Base-by-base conservation (phyloP, 2,888 invertebrate species). In the Calephelis perditalis region DNA sequence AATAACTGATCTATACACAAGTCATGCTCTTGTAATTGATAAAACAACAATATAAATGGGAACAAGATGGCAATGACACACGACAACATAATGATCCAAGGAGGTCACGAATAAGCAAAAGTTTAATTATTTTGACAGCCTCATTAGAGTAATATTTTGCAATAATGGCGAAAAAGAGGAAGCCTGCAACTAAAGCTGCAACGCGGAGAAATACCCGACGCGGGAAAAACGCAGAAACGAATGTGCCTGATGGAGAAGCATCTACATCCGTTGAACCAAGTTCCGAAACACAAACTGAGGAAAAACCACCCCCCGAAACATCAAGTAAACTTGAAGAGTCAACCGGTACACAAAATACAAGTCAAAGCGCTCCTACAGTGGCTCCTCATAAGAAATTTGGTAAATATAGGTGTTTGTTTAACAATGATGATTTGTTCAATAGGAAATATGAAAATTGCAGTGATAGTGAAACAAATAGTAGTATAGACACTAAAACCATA, bases 311-410 rank as follows among this genome's bases (percentile, higher is more conserved):
- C 59, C 46, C 68, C 44, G 74, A 72, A 5, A 43, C 63, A 5
- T 10, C 69, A 58, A 66, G 57, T 62, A 62, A 68, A 57, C 40
- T 40, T 40, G 59, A 62, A 12, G 68, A 67, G 55, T 59, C 70
- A 60, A 49, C 65, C 45, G 63, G 71, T 15, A 63, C 68, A 45
- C 67, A 68, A 26, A 83, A 82, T 66, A 71, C 78, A 58, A 72
- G 71, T 63, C 76, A 72, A 69, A 73, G 66, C 26, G 62, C 63
- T 58, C 63, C 83, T 65, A 67, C 79, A 57, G 80, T 88, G 68
- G 84, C 82, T 60, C 71, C 84, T 61, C 92, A 92, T 72, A 92
- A 92, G 70, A 92, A 92, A 71, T 92, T 92, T 71, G 92, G 92
- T 52, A 92, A 92, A 77, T 92, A 91, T 71, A 79, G 92, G 45